Conservation (phyloP, 2,888 invertebrate species). For the Chelonus formosanus region DNA sequence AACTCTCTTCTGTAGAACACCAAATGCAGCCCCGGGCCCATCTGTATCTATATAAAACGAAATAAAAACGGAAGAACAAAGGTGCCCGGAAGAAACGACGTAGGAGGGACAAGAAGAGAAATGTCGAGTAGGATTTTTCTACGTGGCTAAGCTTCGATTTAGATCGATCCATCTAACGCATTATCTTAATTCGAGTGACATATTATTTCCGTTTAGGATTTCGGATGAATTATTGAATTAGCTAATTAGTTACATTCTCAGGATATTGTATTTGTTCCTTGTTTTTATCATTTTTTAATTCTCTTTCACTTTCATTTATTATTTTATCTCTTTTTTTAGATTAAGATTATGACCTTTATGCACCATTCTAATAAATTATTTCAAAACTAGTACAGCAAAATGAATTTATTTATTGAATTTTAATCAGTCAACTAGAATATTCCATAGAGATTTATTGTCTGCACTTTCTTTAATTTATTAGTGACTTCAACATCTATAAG, state of each 20-base stretch:
- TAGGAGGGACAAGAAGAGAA: constrained; percentile 18
- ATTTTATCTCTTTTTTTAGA: no score
- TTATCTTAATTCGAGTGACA: constrained; percentile 47
- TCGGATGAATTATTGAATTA: neutral
- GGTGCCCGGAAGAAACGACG: constrained; percentile 33
- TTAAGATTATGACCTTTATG: no score
- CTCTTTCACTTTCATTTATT: neutral
- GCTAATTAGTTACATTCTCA: neutral
- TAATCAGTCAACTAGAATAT: no score
- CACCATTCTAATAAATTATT: no score
- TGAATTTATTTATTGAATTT: no score
- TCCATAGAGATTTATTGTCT: no score
- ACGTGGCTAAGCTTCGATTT: constrained; percentile 51
- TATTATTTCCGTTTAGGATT: constrained; percentile 23
- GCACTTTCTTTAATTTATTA: no score
- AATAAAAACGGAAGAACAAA: constrained; percentile 36
- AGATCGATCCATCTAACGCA: constrained; percentile 49
- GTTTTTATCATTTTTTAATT: neutral
- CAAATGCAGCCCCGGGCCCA: constrained; percentile 30
- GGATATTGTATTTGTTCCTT: neutral
- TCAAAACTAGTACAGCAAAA: no score
- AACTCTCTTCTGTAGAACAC: constrained; percentile 2
- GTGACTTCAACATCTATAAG: no score
- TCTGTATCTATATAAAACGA: constrained; percentile 22
- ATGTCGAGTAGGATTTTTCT: constrained; percentile 47